Evolutionary conservation across 2,888 invertebrate genomes (phyloP), one percentile per base, ranked within the genome.

Genomic region (Dyspetes luteomarginatus): DNA sequence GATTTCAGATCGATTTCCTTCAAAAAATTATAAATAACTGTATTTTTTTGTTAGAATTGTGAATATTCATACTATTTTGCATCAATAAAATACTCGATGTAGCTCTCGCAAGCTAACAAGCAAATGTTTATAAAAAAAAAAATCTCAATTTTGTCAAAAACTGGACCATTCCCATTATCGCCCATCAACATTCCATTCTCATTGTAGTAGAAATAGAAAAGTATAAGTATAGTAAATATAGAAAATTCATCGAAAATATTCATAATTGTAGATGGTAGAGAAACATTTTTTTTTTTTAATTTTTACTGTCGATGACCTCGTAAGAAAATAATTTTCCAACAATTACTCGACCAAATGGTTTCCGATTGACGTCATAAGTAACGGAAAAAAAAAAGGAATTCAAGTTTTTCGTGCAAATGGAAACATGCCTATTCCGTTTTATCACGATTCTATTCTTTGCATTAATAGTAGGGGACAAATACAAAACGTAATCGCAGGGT

Each of bases 181-280:
- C 41, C 55, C 24, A 68, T 69, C 43, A 28, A 69, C 17, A 56
- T n/a, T 26, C 56, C 41, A 26, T 56, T 56, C 12, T 3, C 12
- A 43, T 19, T 28, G 30, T n/a, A 28, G 19, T 48, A 28, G n/a
- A 12, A 36, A 5, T 69, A 45, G 28, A 69, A 69, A 45, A 28
- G 26, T 45, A 58, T 19, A 19, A n/a, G n/a, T n/a, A n/a, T n/a
- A n/a, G n/a, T n/a, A n/a, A n/a, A n/a, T n/a, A n/a, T n/a, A n/a
- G n/a, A n/a, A n/a, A 68, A 52, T 67, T 50, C 19, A 52, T 52
- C 36, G 4, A 17, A 7, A 15, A 19, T n/a, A 30, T 65, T 52
- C 24, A 26, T 22, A 4, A 52, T 12, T 30, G 19, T 24, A n/a
- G 22, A 62, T 62, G 12, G 22, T 22, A 36, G 12, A 36, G 5